phyloP scores from a whole-genome alignment of 2,797 vertebrate genomes.

The Gallinago solitaria region DNA sequence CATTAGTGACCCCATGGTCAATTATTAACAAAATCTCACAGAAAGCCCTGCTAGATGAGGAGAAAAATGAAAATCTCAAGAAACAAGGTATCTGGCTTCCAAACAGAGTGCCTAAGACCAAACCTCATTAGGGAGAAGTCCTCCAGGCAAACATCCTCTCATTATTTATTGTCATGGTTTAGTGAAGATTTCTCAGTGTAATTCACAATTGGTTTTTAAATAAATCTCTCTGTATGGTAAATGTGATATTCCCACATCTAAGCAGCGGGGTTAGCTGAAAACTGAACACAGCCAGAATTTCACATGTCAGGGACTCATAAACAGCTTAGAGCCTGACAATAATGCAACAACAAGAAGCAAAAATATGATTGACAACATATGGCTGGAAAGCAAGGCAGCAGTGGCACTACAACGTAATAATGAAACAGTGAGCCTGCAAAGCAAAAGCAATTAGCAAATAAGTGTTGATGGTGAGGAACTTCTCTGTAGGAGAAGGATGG shows the following conservation, averaged over 20 bases:
- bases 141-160: conserved; percentile 39
- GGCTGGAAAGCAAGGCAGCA: background rate
- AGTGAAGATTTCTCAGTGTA: conserved; percentile 33
- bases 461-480: background rate
- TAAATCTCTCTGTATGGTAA: conserved; percentile 20
- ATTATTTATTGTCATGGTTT: conserved; percentile 58
- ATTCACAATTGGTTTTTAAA: conserved; percentile 13
- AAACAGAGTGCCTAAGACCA: conserved; percentile 7
- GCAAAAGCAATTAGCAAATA: background rate
- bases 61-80: background rate
- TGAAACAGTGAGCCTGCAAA: background rate
- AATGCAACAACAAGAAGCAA: background rate
- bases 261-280: conserved; percentile 17
- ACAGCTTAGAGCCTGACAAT: conserved; percentile 5
- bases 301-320: background rate
- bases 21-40: background rate
- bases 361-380: background rate
- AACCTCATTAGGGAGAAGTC: conserved; percentile 40
- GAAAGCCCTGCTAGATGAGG: background rate
- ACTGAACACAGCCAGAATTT: background rate
- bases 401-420: background rate
- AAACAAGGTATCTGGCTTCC: conserved; percentile 4
- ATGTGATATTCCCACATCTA: background rate
- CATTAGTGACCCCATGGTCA: background rate
- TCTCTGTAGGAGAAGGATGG: background rate